Base-by-base conservation (phyloP, 30 jellyfish, hydroid and myxozoan genomes). In the Sanderia malayensis region DNA sequence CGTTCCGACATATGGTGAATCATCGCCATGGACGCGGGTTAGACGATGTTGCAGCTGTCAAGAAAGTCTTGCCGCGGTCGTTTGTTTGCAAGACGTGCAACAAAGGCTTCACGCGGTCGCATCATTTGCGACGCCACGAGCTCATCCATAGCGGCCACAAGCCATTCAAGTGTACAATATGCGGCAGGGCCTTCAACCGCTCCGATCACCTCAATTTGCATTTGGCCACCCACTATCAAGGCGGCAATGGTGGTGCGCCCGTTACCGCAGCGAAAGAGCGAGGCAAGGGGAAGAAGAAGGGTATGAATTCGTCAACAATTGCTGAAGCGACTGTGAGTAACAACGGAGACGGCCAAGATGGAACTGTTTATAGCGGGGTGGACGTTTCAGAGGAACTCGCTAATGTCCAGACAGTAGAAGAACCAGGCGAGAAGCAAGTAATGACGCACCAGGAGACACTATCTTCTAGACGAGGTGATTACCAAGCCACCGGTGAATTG, bases 151-250 rank as follows among this genome's bases (percentile, higher is more conserved):
- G 80, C 45, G 88, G 88, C 28, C 88, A 76, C 63, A 76, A 76
- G 66, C 88, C 88, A 52, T 76, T 76, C 80, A 76, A 60, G 47
- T 76, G 88, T 32, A 76, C 88, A 80, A 76, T 76, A 18, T 76
- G 88, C 64, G 88, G 88, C 25, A 74, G 88, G 55, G 88, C 88
- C 1, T 76, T 76, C 70, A 76, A 76, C 88, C 76, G 88, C 30
- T 61, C 88, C 26, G 88, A 76, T 25, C 88, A 76, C 45, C 88
- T 76, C 70, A 76, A 76, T 65, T 75, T 76, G 30, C 88, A 76
- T 47, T 76, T 76, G 31, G 88, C 88, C 80, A 76, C 88, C 4
- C 88, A 76, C 31, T 76, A 76, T 61, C 88, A 76, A 37, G 63
- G 88, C 22, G 80, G 80, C 0, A 76, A 76, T 33, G 88, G 88